These are phyloP conservation scores for Acrobasis consociella DNA, from an alignment of 2,888 invertebrate genomes.

Conservation along the genomic window DNA sequence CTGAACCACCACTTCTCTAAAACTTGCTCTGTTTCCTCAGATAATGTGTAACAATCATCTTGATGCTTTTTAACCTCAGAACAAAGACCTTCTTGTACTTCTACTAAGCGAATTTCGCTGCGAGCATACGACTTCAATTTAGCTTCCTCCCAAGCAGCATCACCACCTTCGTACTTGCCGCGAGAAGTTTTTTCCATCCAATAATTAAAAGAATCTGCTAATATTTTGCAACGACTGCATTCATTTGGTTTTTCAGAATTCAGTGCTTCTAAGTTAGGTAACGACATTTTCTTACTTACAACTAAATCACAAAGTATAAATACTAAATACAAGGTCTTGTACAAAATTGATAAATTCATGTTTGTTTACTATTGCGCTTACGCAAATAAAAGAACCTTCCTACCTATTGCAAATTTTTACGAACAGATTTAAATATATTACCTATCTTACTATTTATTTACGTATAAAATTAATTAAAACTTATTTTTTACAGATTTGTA, in stretches of 20 bases:
- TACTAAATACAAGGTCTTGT: slow-evolving; percentile 38
- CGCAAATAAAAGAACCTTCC: no score
- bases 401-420: no score
- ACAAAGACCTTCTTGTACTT: slow-evolving; percentile 95
- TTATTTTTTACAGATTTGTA: no score
- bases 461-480: no score
- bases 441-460: no score
- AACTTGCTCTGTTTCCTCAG: slow-evolving; percentile 90
- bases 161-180: slow-evolving; percentile 96
- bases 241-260: slow-evolving; percentile 42
- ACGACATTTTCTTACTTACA: slow-evolving; percentile 39
- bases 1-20: slow-evolving; percentile 96
- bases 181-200: slow-evolving; percentile 91
- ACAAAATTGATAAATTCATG: slow-evolving; percentile 27
- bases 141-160: slow-evolving; percentile 96
- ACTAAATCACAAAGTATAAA: slow-evolving; percentile 39
- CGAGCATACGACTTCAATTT: slow-evolving; percentile 91
- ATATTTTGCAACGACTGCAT: slow-evolving; percentile 88
- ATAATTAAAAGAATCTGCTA: slow-evolving; percentile 89
- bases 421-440: no score
- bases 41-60: slow-evolving; percentile 90
- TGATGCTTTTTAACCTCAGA: slow-evolving; percentile 85
- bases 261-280: slow-evolving; percentile 33
- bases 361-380: neutral
- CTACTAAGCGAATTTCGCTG: slow-evolving; percentile 95